phyloP scores from a whole-genome alignment of 2,797 vertebrate species.

The Poeciliopsis turneri region DNA sequence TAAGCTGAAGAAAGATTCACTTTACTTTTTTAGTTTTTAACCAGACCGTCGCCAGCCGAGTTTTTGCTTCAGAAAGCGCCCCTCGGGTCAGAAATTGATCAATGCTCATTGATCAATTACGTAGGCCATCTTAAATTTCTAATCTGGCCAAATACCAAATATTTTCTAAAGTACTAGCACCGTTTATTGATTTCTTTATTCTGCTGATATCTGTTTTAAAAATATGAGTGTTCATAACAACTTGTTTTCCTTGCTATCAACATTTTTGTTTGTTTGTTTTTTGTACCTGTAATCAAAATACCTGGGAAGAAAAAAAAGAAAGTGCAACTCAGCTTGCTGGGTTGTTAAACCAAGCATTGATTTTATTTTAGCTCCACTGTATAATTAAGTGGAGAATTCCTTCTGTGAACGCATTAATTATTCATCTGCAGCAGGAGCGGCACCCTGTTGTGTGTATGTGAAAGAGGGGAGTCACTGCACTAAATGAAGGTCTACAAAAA shows the following conservation, averaged over 20 bases:
- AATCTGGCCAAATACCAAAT: background rate
- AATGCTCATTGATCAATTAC: background rate
- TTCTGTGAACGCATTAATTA: slow-evolving; percentile 1
- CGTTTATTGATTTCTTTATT: background rate
- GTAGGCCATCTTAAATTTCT: background rate
- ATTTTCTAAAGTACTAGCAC: background rate
- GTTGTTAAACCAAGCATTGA: background rate
- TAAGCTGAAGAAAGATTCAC: background rate
- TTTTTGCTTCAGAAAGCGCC: background rate
- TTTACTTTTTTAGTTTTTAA: background rate
- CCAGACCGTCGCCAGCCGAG: background rate
- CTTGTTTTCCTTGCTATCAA: background rate
- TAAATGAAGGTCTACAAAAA: background rate
- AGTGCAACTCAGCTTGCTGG: background rate
- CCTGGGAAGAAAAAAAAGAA: background rate
- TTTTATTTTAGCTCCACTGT: background rate
- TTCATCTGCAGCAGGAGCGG: background rate
- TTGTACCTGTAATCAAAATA: background rate
- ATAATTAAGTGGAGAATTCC: slow-evolving; percentile 6
- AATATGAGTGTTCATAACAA: background rate
- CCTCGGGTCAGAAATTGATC: background rate
- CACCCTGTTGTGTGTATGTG: slow-evolving; percentile 9
- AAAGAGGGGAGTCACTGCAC: background rate
- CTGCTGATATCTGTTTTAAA: background rate
- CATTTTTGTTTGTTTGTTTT: background rate